Conservation (phyloP, 2,797 vertebrate genomes). For the Neosalanx taihuensis region DNA sequence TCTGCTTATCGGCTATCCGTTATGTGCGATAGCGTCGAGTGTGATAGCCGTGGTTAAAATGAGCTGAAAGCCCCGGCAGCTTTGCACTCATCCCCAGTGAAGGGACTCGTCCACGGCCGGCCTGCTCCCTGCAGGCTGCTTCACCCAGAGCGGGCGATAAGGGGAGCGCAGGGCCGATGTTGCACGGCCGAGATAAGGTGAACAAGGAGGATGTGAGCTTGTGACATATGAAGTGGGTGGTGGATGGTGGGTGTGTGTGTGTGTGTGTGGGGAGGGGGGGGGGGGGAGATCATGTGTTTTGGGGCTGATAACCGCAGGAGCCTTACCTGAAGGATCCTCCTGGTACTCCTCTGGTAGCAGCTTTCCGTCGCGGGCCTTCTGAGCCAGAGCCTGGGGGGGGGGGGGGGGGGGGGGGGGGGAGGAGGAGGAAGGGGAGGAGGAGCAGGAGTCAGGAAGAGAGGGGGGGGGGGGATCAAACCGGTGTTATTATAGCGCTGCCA, state of each 20-base stretch:
- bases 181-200: too few relatives aligned
- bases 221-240: too few relatives aligned
- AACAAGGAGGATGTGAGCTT: too few relatives aligned
- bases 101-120: too few relatives aligned
- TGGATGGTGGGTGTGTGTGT: too few relatives aligned
- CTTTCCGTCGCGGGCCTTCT: constrained; percentile 93
- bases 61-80: background rate
- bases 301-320: background rate
- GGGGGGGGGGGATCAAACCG: background rate
- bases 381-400: constrained; percentile 77
- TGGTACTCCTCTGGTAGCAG: constrained; percentile 94
- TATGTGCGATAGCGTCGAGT: background rate
- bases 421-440: background rate
- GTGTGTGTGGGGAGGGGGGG: too few relatives aligned
- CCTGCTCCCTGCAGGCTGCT: too few relatives aligned
- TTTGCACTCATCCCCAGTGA: too few relatives aligned
- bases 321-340: constrained; percentile 94
- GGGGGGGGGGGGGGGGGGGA: background rate
- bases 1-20: background rate
- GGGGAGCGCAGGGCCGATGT: background rate
- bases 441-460: too few relatives aligned
- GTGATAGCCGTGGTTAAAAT: background rate
- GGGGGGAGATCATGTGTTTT: too few relatives aligned
- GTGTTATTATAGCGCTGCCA: background rate
- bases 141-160: background rate